These are phyloP conservation scores for Hippopotamus amphibius DNA, from an alignment of 2,113 vertebrate species.

Conservation along the genomic window DNA sequence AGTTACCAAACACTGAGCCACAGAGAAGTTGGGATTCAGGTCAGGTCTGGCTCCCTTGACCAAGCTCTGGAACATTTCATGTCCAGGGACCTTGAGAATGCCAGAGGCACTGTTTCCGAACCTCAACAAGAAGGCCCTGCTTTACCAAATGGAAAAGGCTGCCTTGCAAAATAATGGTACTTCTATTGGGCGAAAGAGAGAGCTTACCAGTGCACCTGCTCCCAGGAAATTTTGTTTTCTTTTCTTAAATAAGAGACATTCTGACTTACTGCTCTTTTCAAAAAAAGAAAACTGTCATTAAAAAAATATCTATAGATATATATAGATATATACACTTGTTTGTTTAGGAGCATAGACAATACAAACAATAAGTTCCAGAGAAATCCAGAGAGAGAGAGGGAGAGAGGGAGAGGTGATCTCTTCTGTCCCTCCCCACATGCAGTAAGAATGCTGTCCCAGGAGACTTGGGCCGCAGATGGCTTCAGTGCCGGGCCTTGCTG, in stretches of 20 bases:
- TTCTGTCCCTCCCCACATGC: background rate
- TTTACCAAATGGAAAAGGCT: constrained; percentile 36
- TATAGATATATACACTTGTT: no score
- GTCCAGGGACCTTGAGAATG: background rate
- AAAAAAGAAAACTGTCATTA: background rate
- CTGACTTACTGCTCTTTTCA: background rate
- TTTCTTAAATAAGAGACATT: constrained; percentile 45
- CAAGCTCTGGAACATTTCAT: background rate
- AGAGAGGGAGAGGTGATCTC: background rate
- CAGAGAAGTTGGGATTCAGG: constrained; percentile 12
- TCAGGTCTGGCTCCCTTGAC: constrained; percentile 21
- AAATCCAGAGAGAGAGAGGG: background rate
- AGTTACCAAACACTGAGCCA: background rate
- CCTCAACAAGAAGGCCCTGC: background rate
- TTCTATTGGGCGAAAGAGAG: constrained; percentile 15
- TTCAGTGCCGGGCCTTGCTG: background rate
- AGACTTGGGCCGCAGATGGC: background rate
- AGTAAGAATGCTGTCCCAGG: background rate
- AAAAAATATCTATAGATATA: background rate
- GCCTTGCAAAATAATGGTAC: constrained; percentile 5
- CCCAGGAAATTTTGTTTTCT: constrained; percentile 22
- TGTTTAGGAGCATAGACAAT: background rate
- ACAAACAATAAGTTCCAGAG: background rate
- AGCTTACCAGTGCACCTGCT: background rate
- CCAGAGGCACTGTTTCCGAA: constrained; percentile 1